Evolutionary conservation across 2,113 vertebrate species (phyloP), one percentile per base, ranked within the genome.

Genomic region (Hiodon tergisus): DNA sequence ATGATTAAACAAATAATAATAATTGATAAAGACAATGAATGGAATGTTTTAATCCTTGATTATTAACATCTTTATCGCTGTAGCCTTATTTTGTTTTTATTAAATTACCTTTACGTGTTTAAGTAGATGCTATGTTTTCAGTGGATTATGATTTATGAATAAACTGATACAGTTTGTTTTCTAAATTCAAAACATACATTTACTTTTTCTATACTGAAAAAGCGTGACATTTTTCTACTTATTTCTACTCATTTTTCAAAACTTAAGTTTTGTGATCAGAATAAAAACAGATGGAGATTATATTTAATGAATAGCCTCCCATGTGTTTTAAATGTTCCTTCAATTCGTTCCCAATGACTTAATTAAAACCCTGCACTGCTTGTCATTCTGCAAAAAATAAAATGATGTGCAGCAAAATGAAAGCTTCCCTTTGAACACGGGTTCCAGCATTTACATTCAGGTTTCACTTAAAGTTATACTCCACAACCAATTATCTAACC

Each of bases 361-460:
- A 68, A 69, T 72, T 58, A 77, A 67, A 69, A 73, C 57, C 16
- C 71, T 46, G 13, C 54, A 65, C 58, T 47, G 62, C 71, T 69
- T 6, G 31, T 54, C 69, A 31, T 69, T 70, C 61, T 51, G 50
- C 66, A 69, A 55, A 67, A 69, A 31, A 31, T 31, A 31, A 31
- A 31, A 31, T 31, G 2, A 48, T 61, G 57, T 59, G 65, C 57
- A 48, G 16, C 63, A 69, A 60, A 31, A 69, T 67, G 57, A 10
- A 47, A 53, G 51, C 57, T 46, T 14, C 47, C 65, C 72, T 62
- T 60, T 58, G 31, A 46, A 67, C 53, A 78, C 31, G 6, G 67
- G n/a, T 57, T 61, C 14, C 16, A 31, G 52, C 53, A 47, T 60
- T 53, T 53, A 47, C 54, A 68, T 57, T 68, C n/a, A 68, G n/a